These are phyloP conservation scores for Metridium senile DNA, from an alignment of 92 coral and sea anemone genomes.

Conservation along the genomic window DNA sequence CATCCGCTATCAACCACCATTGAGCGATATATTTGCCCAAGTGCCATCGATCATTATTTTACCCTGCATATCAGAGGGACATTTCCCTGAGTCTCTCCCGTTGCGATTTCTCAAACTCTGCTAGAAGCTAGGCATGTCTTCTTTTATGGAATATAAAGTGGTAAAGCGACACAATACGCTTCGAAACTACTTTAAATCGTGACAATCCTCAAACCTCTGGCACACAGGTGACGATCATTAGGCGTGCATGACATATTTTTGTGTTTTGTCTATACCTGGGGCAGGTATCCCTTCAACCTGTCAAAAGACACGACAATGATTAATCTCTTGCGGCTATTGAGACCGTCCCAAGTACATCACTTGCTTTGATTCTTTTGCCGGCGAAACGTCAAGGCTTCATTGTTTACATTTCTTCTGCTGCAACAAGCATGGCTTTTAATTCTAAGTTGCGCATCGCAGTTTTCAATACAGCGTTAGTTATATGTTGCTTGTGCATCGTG, in stretches of 20 bases:
- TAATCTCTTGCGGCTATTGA: neutral
- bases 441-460: neutral
- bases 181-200: too few relatives aligned
- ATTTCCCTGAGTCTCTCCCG: too few relatives aligned
- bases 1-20: neutral
- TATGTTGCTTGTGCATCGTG: neutral
- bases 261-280: slow-evolving; percentile 18
- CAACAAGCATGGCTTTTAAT: neutral
- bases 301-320: slow-evolving; percentile 25
- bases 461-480: neutral
- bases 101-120: too few relatives aligned
- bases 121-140: too few relatives aligned
- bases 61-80: too few relatives aligned
- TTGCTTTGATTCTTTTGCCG: neutral
- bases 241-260: neutral
- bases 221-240: neutral
- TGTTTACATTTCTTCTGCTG: neutral
- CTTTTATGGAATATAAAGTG: too few relatives aligned
- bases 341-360: too few relatives aligned
- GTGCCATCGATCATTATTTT: too few relatives aligned
- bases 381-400: neutral
- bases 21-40: neutral
- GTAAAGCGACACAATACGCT: too few relatives aligned
- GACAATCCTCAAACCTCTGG: too few relatives aligned
- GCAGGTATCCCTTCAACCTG: slow-evolving; percentile 5